Evolutionary conservation across 1,140 invertebrate species (phyloP), one percentile per base, ranked within the genome.

Genomic region (Papilio polyxenes): DNA sequence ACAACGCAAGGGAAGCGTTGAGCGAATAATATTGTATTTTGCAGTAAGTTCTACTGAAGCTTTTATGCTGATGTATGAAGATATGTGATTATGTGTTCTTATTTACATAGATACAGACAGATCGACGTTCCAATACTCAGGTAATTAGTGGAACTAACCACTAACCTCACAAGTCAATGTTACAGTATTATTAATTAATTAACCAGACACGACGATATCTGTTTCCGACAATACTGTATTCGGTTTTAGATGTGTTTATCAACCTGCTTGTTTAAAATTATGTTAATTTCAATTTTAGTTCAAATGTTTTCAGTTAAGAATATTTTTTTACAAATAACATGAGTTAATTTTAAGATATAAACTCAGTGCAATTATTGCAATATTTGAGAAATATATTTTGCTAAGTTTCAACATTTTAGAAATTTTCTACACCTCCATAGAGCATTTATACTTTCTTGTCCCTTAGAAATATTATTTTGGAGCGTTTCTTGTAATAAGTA

Each of bases 111-210:
- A n/a, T 77, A 56, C 15, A 51, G 23, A 77, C 23, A 49, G 48
- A 40, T 40, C 53, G 56, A 62, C 77, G 51, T 62, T 44, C 15
- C 10, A 53, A 77, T 56, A 37, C 9, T 62, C 51, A 11, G 5
- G 59, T 79, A 59, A 59, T 79, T 77, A 77, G 48, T 49, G 10
- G 20, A 62, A 31, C 53, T 78, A 62, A 79, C 77, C 77, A 62
- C 77, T 62, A 79, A 79, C 40, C 53, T 79, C 51, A 79, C 31
- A 79, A 56, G 77, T 79, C 37, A 31, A 23, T 56, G 51, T 59
- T 44, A 40, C 53, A 44, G 62, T 56, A 20, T 78, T 56, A 59
- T 78, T 78, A 78, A 59, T 78, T 78, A 62, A 78, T 59, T 44
- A 59, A 62, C n/a, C 53, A 40, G 23, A 53, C 20, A 20, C 75